Evolutionary conservation across 2,888 invertebrate species (phyloP), one percentile per base, ranked within the genome.

Genomic region (Agrotis puta): DNA sequence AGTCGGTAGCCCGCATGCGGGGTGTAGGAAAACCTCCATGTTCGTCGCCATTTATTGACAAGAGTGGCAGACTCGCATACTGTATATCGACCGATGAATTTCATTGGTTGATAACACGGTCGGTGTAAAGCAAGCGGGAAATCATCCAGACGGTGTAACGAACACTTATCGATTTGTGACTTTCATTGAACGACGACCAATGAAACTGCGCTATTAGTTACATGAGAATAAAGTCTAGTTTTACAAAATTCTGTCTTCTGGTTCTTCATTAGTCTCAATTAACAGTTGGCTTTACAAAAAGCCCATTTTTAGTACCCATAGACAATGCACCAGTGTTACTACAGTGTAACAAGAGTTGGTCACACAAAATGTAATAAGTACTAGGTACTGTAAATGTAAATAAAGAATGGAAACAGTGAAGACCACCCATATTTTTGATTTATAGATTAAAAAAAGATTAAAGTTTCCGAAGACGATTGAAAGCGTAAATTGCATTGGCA

Each of bases 261-360:
- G 58, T 16, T 20, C 1, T 20, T 18, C 5, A 57, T 20, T 47
- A 57, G 57, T 33, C 50, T 74, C 3, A 33, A 20, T 72, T 57
- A 73, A 20, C 33, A 13, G 9, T 48, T 50, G 22, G 16, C 13
- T 39, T 22, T 33, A 27, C 5, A 47, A 39, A 54, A 22, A 11
- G 4, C 11, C 2, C 2, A 39, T 4, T 13, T 43, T 57, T 50
- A 0, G 48, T 57, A 45, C 56, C 39, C 39, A 33, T 47, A 56
- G 2, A 70, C 27, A 64, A 51, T 58, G 33, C 18, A 16, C 50
- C 33, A 48, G n/a, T 65, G 64, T 76, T 68, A 68, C 68, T 76
- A 68, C 76, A 79, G 66, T 70, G 71, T 70, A 75, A 61, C 56
- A 67, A 75, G 57, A 56, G 11, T 67, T n/a, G 18, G 45, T 67